Conservation (phyloP, 2,113 vertebrate genomes). For the Genyomyrus donnyi region DNA sequence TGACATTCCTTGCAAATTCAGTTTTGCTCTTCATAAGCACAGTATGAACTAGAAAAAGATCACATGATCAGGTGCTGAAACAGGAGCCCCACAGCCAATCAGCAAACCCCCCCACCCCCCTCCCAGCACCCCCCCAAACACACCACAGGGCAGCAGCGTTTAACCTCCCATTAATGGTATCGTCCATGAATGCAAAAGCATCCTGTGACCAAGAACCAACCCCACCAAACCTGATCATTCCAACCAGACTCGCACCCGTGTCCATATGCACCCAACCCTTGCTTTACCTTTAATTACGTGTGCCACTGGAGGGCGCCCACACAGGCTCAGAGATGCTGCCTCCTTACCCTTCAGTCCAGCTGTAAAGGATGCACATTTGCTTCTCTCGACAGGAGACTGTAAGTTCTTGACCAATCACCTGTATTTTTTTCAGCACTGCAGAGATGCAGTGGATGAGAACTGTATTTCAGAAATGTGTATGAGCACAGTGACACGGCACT, state of each 20-base stretch:
- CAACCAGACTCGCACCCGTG: background rate
- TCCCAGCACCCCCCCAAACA: constrained; percentile 20
- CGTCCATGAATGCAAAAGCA: background rate
- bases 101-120: constrained; percentile 8
- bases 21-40: constrained; percentile 29
- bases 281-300: background rate
- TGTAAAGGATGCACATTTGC: background rate
- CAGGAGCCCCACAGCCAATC: constrained; percentile 18
- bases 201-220: background rate
- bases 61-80: constrained; percentile 36
- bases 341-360: background rate
- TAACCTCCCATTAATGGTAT: constrained; percentile 14
- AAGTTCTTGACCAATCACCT: background rate
- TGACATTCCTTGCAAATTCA: background rate
- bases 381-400: background rate
- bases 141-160: constrained; percentile 21
- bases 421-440: background rate
- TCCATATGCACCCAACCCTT: background rate
- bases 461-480: background rate
- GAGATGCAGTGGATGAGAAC: background rate
- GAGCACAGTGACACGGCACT: too few relatives aligned
- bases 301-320: background rate
- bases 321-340: background rate
- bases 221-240: background rate
- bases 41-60: constrained; percentile 29